phyloP scores from a whole-genome alignment of 2,888 invertebrate genomes.

The Linyphia triangularis region DNA sequence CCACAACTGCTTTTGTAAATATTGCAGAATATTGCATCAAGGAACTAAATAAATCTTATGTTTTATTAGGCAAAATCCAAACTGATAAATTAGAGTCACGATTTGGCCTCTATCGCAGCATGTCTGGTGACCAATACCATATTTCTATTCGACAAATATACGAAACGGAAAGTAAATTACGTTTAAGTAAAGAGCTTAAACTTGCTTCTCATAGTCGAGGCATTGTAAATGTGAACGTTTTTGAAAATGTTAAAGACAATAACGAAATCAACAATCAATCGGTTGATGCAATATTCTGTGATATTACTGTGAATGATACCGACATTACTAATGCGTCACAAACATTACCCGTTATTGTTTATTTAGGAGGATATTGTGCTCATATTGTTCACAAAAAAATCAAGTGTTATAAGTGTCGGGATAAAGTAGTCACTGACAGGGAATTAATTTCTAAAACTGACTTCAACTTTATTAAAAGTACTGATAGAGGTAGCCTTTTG shows the following conservation, averaged over 20 bases:
- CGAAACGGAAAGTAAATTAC: conserved; percentile 1
- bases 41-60: neutral
- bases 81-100: conserved; percentile 4
- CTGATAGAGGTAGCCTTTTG: neutral
- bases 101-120: conserved; percentile 9
- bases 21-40: neutral
- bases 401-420: neutral
- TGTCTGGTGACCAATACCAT: conserved; percentile 12
- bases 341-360: neutral
- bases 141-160: neutral
- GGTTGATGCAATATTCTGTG: neutral
- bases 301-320: neutral
- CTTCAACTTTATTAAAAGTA: neutral
- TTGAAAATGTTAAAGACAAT: neutral
- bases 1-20: neutral
- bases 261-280: neutral
- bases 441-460: neutral
- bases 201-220: conserved; percentile 11
- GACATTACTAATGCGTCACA: neutral
- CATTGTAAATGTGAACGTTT: neutral
- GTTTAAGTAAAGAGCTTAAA: neutral
- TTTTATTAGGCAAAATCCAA: conserved; percentile 21
- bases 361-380: neutral
- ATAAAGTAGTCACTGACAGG: neutral
- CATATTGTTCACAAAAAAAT: neutral